phyloP scores from a whole-genome alignment of 1,140 invertebrate species.

The Scaptomyza graminum region DNA sequence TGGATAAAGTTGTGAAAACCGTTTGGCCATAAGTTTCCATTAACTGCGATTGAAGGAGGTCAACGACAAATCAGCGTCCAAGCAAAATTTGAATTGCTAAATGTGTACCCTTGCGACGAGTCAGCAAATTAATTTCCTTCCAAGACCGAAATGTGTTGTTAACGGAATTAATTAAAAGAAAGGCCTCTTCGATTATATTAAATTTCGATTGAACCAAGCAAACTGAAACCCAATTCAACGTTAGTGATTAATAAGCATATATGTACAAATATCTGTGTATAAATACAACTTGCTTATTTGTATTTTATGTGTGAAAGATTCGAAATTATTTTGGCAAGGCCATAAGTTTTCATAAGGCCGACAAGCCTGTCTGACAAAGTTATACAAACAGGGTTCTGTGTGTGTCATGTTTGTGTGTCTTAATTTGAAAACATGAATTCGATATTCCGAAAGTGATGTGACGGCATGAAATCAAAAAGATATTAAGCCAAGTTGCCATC shows the following conservation, averaged over 20 bases:
- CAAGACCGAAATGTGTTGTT: conserved; percentile 10
- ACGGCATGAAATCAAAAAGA: conserved; percentile 32
- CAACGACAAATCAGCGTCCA: conserved; percentile 26
- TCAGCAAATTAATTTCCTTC: conserved; percentile 50
- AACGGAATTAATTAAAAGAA: conserved; percentile 24
- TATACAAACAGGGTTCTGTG: conserved; percentile 6
- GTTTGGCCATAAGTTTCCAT: conserved; percentile 52
- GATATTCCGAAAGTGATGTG: conserved; percentile 52
- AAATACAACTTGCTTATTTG: background rate
- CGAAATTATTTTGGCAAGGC: conserved; percentile 20
- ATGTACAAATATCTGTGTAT: conserved; percentile 5
- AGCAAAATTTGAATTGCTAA: conserved; percentile 47
- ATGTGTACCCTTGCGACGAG: conserved; percentile 31
- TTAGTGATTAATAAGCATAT: conserved; percentile 39
- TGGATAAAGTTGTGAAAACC: conserved; percentile 55
- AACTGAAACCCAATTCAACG: conserved; percentile 27
- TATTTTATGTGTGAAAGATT: background rate
- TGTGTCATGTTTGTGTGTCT: background rate
- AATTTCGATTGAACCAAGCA: conserved; percentile 20
- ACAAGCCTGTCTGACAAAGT: conserved; percentile 18
- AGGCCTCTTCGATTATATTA: conserved; percentile 6
- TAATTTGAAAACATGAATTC: conserved; percentile 12
- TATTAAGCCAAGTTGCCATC: conserved; percentile 28
- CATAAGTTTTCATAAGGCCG: background rate
- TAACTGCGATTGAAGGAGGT: conserved; percentile 51